Evolutionary conservation across 2,113 vertebrate genomes (phyloP), one percentile per base, ranked within the genome.

Genomic region (Rana temporaria): DNA sequence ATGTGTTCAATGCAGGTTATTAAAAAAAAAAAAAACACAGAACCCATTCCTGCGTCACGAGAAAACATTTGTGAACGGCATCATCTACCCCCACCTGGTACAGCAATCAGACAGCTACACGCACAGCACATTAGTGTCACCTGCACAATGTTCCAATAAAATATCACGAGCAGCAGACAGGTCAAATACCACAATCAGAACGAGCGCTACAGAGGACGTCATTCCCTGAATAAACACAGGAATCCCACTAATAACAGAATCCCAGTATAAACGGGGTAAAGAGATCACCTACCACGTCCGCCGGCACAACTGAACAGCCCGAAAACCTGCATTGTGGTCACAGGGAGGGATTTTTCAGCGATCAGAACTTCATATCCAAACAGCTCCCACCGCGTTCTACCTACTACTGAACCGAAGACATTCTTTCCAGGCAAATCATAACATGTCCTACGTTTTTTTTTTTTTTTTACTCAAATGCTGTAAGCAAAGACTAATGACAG

Each of bases 341-440:
- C 34, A 1, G 14, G 7, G 52, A 8, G 16, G 52, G 16, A 16
- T 19, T 34, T 17, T 4, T 48, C 60, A 1, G 15, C 8, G 34
- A 16, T 34, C 72, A 34, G 17, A 67, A 19, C 24, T 20, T 62
- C 30, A 30, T 65, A 6, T 56, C 57, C 32, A 20, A 20, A 32
- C 63, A 20, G 6, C 63, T 14, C 57, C 65, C 2, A 42, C 24
- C 30, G 65, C 65, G 20, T 34, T 26, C 66, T 79, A 32, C 55
- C 20, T 55, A 19, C 30, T 22, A 34, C 17, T 22, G 18, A 6
- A 56, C 26, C 16, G 19, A 24, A 6, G 52, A 79, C 67, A 80
- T 70, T 80, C 78, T 62, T 79, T 62, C n/a, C 65, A 62, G 78
- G 56, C 78, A 70, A 30, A 80, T 80, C 78, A 7, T 30, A 70